A percentile compares a stretch with the other conserved stretches of the same genome.
phyloP scores from a whole-genome alignment of 2,113 vertebrate genomes.

The Pseudorectes ferrugineus region DNA sequence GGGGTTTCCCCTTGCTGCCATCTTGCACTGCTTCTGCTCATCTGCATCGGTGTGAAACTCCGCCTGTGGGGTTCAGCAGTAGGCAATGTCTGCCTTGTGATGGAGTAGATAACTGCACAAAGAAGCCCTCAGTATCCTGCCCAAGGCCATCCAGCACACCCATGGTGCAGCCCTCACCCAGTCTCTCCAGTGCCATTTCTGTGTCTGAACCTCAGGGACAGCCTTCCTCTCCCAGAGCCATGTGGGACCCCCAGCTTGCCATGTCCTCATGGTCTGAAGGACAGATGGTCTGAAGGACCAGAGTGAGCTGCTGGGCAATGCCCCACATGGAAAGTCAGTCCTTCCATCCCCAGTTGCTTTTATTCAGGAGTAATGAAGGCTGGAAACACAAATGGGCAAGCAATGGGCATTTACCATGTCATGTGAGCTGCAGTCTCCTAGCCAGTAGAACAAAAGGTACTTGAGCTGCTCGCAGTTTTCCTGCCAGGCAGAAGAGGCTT shows the following conservation, averaged over 20 bases:
- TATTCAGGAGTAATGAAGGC: not conserved
- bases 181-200: not conserved
- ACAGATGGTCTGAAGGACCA: not conserved
- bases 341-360: not conserved
- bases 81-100: not conserved
- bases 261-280: accelerated
- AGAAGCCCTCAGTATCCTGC: not conserved
- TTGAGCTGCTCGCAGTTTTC: not conserved
- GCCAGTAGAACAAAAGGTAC: not conserved
- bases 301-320: not conserved
- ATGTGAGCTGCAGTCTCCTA: not conserved
- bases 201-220: not conserved
- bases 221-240: not conserved
- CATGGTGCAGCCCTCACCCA: not conserved
- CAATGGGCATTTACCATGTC: not conserved
- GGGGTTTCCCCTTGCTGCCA: not conserved
- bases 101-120: not conserved
- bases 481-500: not conserved
- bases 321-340: too few species aligned
- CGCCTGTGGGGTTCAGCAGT: not conserved
- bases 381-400: not conserved
- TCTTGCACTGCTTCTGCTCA: not conserved
- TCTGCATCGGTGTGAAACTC: accelerated
- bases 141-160: not conserved
- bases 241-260: not conserved